phyloP scores from a whole-genome alignment of 2,113 vertebrate genomes.

The Thunnus thynnus region DNA sequence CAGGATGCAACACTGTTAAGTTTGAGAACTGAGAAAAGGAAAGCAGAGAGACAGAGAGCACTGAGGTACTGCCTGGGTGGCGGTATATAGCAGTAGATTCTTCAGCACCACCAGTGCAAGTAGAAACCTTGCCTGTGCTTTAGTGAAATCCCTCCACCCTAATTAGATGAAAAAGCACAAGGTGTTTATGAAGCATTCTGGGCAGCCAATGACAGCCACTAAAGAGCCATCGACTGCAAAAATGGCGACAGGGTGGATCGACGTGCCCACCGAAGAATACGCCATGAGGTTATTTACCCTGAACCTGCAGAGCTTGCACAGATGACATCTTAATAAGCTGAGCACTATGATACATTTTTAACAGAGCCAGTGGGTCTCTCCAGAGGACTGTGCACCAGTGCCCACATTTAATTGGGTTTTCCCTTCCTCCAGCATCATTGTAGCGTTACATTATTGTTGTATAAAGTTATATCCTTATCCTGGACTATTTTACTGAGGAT shows the following conservation, averaged over 20 bases:
- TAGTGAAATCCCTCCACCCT: slow-evolving; percentile 84
- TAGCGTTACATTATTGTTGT: slow-evolving; percentile 64
- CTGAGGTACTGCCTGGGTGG: slow-evolving; percentile 18
- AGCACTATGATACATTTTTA: slow-evolving; percentile 75
- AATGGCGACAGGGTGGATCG: slow-evolving; percentile 77
- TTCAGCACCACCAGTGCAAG: slow-evolving; percentile 39
- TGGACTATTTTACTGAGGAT: slow-evolving; percentile 47
- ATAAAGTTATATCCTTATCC: slow-evolving; percentile 58
- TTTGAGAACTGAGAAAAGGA: slow-evolving; percentile 2
- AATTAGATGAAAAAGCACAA: slow-evolving; percentile 85
- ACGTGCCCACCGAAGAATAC: slow-evolving; percentile 69
- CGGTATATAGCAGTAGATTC: slow-evolving; percentile 10
- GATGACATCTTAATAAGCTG: slow-evolving; percentile 85
- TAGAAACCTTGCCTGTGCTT: slow-evolving; percentile 50
- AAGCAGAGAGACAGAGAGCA: slow-evolving; percentile 5
- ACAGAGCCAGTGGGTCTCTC: slow-evolving; percentile 60
- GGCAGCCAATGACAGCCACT: slow-evolving; percentile 78
- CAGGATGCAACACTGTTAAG: slow-evolving; percentile 12
- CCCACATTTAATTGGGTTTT: slow-evolving; percentile 79
- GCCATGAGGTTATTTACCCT: slow-evolving; percentile 78
- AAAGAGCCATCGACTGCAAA: slow-evolving; percentile 81
- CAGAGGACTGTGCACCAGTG: slow-evolving; percentile 70
- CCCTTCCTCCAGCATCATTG: slow-evolving; percentile 55
- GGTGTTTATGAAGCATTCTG: slow-evolving; percentile 83
- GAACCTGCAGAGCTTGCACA: slow-evolving; percentile 79